Evolutionary conservation across 1,140 invertebrate species (phyloP).

Genomic region (Oscheius sp.): DNA sequence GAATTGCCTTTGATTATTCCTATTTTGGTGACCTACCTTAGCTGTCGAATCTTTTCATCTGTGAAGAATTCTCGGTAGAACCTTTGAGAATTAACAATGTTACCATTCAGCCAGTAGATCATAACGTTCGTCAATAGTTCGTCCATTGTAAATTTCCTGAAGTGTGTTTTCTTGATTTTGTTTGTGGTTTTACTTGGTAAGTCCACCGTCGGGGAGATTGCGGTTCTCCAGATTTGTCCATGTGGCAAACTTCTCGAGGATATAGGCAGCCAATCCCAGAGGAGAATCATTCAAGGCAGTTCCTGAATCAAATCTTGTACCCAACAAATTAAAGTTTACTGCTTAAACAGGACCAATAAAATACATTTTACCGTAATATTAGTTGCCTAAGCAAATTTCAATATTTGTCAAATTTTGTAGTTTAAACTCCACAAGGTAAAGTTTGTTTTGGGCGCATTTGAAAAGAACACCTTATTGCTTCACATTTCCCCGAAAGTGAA

Average conservation of each 20-base stretch:
- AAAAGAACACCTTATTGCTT: too few species aligned
- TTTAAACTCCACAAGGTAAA: too few species aligned
- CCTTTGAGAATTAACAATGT: constrained; percentile 37
- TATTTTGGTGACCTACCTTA: constrained; percentile 27
- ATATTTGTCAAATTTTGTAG: too few species aligned
- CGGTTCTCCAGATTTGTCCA: constrained; percentile 68
- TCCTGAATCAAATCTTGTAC: constrained; percentile 22
- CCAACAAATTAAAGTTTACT: background rate
- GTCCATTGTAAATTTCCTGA: constrained; percentile 68
- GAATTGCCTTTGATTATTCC: constrained; percentile 18
- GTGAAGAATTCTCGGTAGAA: constrained; percentile 37
- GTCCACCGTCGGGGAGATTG: constrained; percentile 71
- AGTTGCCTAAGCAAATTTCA: too few species aligned
- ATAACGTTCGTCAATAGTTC: constrained; percentile 82
- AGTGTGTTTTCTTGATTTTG: background rate
- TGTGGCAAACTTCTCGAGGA: constrained; percentile 79
- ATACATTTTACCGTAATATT: too few species aligned
- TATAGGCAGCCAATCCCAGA: constrained; percentile 75
- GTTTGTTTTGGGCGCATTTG: too few species aligned
- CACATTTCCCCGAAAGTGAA: too few species aligned
- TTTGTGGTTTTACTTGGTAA: constrained; percentile 62
- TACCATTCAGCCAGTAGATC: constrained; percentile 74
- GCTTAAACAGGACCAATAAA: background rate
- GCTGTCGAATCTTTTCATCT: constrained; percentile 35
- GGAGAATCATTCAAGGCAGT: constrained; percentile 65